These are phyloP conservation scores for Drosophila erecta DNA, from an alignment of 1,140 invertebrate genomes.

Conservation along the genomic window DNA sequence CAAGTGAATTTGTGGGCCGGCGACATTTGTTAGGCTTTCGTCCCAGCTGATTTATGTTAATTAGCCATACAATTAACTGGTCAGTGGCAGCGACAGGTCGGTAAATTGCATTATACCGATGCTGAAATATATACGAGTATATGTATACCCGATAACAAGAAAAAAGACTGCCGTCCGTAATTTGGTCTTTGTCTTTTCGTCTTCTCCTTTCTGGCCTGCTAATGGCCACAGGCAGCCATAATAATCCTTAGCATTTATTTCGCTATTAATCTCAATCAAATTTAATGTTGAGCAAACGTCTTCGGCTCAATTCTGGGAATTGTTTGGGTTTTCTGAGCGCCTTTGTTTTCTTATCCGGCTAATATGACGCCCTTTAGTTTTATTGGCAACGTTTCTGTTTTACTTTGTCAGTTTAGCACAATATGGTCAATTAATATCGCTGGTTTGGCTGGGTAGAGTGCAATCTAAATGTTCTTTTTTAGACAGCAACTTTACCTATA, in stretches of 20 bases:
- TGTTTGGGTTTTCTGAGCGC: conserved; percentile 31
- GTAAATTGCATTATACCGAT: conserved; percentile 34
- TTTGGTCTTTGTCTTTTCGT: conserved; percentile 17
- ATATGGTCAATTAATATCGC: conserved; percentile 32
- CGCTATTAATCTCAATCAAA: conserved; percentile 82
- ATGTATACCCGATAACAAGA: conserved; percentile 17
- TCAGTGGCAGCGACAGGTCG: conserved; percentile 25
- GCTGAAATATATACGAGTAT: conserved; percentile 17
- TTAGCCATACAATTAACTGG: conserved; percentile 60
- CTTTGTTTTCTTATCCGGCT: conserved; percentile 31
- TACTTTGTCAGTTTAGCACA: conserved; percentile 35
- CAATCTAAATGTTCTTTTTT: background rate
- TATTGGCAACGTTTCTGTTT: conserved; percentile 54
- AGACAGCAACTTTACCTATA: no score
- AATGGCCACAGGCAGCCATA: conserved; percentile 54
- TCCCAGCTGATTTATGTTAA: conserved; percentile 66
- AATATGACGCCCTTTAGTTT: conserved; percentile 68
- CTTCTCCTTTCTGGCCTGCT: conserved; percentile 3
- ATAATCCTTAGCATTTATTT: conserved; percentile 79
- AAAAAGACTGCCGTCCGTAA: conserved; percentile 50
- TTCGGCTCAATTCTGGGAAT: conserved; percentile 31
- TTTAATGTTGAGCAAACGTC: conserved; percentile 73
- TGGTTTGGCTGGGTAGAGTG: background rate
- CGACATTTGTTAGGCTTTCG: conserved; percentile 30
- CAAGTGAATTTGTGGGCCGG: conserved; percentile 12